phyloP scores from a whole-genome alignment of 2,797 vertebrate species.

The Lepus townsendii region DNA sequence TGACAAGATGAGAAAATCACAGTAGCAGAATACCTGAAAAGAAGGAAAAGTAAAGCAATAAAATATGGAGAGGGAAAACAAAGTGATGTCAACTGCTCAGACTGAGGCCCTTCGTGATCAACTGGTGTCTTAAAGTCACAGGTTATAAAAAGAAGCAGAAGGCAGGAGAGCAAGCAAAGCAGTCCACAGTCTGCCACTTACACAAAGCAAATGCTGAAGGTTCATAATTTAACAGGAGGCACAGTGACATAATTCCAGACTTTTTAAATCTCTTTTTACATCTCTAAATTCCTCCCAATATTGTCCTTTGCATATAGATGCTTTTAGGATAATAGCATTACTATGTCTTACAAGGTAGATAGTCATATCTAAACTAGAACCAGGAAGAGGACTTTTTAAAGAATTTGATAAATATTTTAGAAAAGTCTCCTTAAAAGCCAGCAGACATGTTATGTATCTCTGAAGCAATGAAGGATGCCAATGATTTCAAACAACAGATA shows the following conservation, averaged over 20 bases:
- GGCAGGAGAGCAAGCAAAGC: slow-evolving; percentile 23
- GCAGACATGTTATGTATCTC: background rate
- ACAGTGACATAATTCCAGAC: background rate
- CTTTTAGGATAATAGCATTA: background rate
- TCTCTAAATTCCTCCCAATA: slow-evolving; percentile 46
- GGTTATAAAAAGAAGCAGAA: background rate
- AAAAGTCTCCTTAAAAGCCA: slow-evolving; percentile 37
- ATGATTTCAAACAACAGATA: background rate
- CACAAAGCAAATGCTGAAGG: background rate
- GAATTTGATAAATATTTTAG: slow-evolving; percentile 29
- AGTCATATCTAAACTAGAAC: slow-evolving; percentile 20
- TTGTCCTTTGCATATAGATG: background rate
- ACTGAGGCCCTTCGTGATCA: background rate
- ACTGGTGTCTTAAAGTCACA: slow-evolving; percentile 29
- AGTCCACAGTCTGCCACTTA: background rate
- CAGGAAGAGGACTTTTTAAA: background rate
- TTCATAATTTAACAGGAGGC: background rate
- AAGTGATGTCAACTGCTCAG: slow-evolving; percentile 1
- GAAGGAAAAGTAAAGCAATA: slow-evolving; percentile 6
- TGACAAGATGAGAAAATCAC: background rate
- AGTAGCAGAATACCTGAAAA: background rate
- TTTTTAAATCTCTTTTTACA: background rate
- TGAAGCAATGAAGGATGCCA: background rate
- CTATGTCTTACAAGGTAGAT: background rate
- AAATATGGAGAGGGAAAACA: slow-evolving; percentile 36